Evolutionary conservation across 2,888 invertebrate species (phyloP), one percentile per base, ranked within the genome.

Genomic region (Sarcophaga carnaria): DNA sequence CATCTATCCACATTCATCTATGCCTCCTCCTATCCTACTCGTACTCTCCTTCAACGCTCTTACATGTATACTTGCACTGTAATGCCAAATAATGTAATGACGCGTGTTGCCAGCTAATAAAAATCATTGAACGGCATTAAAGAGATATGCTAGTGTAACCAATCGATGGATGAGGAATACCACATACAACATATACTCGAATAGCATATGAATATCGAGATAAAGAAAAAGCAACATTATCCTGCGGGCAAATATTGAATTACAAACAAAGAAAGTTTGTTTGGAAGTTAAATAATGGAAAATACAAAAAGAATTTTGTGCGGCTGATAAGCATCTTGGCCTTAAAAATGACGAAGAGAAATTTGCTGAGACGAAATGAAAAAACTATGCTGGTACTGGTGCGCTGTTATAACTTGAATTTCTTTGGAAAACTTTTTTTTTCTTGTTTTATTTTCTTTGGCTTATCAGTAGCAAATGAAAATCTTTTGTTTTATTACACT

Each of bases 401-500:
- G 27, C 6, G 27, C 27, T 6, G 6, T 27, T 27, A 6, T 6
- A 27, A 27, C 72, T 62, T 62, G 14, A 20, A 20, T 62, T 84
- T 84, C 80, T 80, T 80, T 60, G 11, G 17, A 74, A 84, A 84
- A 37, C 76, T 84, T 80, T 54, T 17, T 17, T 14, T 49, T 49
- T 14, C 11, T 49, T 14, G 4, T 14, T 54, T 54, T 54, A 14
- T 54, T 54, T 54, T 54, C 14, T 54, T 54, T 54, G 17, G 17
- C 54, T 84, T 84, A 84, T 84, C 80, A 37, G 71, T 72, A 47
- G 66, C 70, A 76, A 47, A 80, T 80, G 66, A 76, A 80, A 77
- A 77, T 79, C 78, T 87, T 88, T 89, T 87, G 86, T 89, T 89
- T 89, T 89, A 89, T 89, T 88, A 87, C 87, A 86, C 88, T 87